phyloP scores from a whole-genome alignment of 92 coral and sea anemone species.

The Desmophyllum pertusum region DNA sequence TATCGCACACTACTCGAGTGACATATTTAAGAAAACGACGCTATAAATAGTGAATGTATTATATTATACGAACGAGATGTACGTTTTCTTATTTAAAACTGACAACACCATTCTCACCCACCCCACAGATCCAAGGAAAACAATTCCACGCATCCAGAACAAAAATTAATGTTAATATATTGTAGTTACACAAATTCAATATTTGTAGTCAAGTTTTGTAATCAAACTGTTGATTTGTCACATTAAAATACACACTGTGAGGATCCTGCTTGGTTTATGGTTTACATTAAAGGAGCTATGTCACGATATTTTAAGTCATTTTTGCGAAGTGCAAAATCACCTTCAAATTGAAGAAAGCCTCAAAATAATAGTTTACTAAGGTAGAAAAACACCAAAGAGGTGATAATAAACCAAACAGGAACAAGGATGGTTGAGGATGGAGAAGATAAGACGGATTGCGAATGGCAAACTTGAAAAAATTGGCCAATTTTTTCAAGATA shows the following conservation, averaged over 20 bases:
- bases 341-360: no score
- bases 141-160: not conserved
- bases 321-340: no score
- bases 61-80: constrained; percentile 7
- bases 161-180: constrained; percentile 18
- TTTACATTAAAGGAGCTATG: no score
- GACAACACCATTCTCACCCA: constrained; percentile 6
- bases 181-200: constrained; percentile 5
- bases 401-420: no score
- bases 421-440: no score
- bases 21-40: constrained; percentile 4
- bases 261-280: not conserved
- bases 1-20: not conserved
- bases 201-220: constrained; percentile 17
- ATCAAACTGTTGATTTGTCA: constrained; percentile 17
- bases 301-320: no score
- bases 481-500: no score
- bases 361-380: no score
- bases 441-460: no score
- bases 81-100: constrained; percentile 10
- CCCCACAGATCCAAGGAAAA: not conserved
- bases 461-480: no score
- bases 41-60: constrained; percentile 25
- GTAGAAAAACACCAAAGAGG: no score
- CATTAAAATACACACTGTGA: not conserved